These are phyloP conservation scores for Hoplodrina blanda DNA, from an alignment of 2,888 invertebrate genomes.

Conservation along the genomic window DNA sequence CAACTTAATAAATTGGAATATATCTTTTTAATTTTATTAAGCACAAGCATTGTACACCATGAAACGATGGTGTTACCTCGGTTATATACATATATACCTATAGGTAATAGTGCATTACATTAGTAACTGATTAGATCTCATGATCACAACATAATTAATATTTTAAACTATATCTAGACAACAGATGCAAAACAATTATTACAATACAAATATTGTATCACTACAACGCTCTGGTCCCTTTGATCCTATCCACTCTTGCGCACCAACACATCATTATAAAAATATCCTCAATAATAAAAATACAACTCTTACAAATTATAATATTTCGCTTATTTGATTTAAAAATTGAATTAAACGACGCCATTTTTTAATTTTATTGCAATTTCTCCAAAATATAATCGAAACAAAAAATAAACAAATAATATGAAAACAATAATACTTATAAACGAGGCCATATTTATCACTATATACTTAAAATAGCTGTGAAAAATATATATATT, in stretches of 20 bases:
- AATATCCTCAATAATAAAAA: constrained; percentile 64
- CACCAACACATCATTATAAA: constrained; percentile 73
- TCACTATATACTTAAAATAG: neutral
- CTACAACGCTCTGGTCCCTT: constrained; percentile 83
- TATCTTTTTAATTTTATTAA: constrained; percentile 85
- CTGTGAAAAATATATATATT: neutral
- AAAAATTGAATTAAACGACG: constrained; percentile 33
- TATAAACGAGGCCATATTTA: constrained; percentile 4
- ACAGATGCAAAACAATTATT: constrained; percentile 73
- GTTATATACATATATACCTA: constrained; percentile 76
- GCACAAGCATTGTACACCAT: constrained; percentile 83
- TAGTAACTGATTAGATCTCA: constrained; percentile 81
- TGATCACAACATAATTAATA: constrained; percentile 82
- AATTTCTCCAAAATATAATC: constrained; percentile 9
- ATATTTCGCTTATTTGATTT: constrained; percentile 34
- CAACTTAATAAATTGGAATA: constrained; percentile 77
- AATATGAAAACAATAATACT: neutral
- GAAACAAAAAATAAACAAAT: constrained; percentile 1
- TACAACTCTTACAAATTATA: constrained; percentile 57
- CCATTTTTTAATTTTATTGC: neutral
- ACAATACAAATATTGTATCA: constrained; percentile 65
- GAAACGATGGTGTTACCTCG: constrained; percentile 59
- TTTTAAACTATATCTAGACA: constrained; percentile 71
- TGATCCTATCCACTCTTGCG: constrained; percentile 68
- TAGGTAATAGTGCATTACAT: constrained; percentile 78